Evolutionary conservation across 1,140 invertebrate species (phyloP), one percentile per base, ranked within the genome.

Genomic region (Calephelis virginiensis): DNA sequence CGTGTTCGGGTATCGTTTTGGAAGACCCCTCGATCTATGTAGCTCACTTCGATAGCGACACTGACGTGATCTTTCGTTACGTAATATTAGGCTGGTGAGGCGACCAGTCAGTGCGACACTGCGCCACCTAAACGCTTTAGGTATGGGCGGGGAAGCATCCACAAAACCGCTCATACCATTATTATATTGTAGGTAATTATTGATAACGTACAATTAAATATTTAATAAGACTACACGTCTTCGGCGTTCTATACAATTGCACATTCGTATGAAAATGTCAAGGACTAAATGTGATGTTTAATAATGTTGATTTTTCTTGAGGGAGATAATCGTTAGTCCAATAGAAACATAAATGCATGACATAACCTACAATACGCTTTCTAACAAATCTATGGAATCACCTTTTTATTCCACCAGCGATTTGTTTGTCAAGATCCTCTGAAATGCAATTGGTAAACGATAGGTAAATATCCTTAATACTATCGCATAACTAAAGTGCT

Each of bases 121-220:
- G 74, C 85, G 86, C 71, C 82, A 88, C 85, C 84, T 90, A 85
- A 88, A 90, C 88, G 88, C 88, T 90, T 90, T 91, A 91, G 89
- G 89, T 91, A 91, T 91, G 89, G 86, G 86, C 82, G 89, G 89
- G 83, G 81, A 77, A 73, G 86, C 89, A 91, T 91, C 89, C 85
- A 91, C 86, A 82, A 82, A 77, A 82, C 89, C 89, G 85, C 86
- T 91, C 89, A 91, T 91, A 91, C 89, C 89, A 89, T 82, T 81
- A 89, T 87, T 90, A 90, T 86, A 89, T 85, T 87, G 85, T 89
- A 90, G 86, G 87, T 89, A 84, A 80, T 83, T 83, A 88, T 75
- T 85, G 82, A 85, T 82, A 81, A 90, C 72, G 75, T 80, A 85
- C 83, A 84, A 85, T 77, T 79, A 75, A 68, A 68, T 68, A 81